Percentiles rank a stretch among this genome's conserved stretches.
Evolutionary conservation across 2,888 invertebrate species (phyloP).

Genomic region (Latheticus oryzae): DNA sequence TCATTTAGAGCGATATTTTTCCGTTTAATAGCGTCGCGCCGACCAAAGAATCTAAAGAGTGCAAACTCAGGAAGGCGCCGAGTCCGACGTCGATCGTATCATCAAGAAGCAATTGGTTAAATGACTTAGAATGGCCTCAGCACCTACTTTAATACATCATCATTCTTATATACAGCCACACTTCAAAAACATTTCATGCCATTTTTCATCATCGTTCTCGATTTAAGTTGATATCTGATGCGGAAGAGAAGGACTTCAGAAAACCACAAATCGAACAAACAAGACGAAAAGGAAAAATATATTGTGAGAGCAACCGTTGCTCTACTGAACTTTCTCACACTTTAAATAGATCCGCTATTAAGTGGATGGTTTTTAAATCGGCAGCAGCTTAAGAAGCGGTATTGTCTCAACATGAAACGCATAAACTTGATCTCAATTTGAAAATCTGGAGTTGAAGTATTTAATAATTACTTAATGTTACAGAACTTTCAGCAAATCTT

Average conservation of each 20-base stretch:
- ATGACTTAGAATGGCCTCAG: conserved; percentile 41
- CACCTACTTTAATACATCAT: conserved; percentile 42
- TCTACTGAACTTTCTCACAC: conserved; percentile 31
- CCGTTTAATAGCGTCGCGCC: conserved; percentile 27
- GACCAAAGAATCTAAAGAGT: conserved; percentile 22
- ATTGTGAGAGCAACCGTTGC: conserved; percentile 23
- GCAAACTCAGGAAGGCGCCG: conserved; percentile 40
- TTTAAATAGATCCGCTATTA: conserved; percentile 28
- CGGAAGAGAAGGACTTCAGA: conserved; percentile 26
- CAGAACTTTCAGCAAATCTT: too few species aligned
- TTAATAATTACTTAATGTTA: too few species aligned
- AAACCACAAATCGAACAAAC: conserved; percentile 32
- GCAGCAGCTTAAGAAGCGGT: background rate
- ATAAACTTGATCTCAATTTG: too few species aligned
- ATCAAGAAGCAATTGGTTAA: conserved; percentile 44
- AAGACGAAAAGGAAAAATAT: conserved; percentile 16
- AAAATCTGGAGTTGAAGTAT: too few species aligned
- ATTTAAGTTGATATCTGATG: conserved; percentile 32
- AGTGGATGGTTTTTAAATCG: conserved; percentile 3
- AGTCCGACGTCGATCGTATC: conserved; percentile 35
- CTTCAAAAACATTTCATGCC: conserved; percentile 40
- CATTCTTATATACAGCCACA: conserved; percentile 34
- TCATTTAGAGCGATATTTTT: conserved; percentile 25
- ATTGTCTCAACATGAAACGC: too few species aligned
- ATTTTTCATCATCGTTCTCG: conserved; percentile 40